A percentile compares a stretch with the other conserved stretches of the same genome.
Evolutionary conservation across 2,113 vertebrate genomes (phyloP).

Genomic region (Paracanthobrama guichenoti): DNA sequence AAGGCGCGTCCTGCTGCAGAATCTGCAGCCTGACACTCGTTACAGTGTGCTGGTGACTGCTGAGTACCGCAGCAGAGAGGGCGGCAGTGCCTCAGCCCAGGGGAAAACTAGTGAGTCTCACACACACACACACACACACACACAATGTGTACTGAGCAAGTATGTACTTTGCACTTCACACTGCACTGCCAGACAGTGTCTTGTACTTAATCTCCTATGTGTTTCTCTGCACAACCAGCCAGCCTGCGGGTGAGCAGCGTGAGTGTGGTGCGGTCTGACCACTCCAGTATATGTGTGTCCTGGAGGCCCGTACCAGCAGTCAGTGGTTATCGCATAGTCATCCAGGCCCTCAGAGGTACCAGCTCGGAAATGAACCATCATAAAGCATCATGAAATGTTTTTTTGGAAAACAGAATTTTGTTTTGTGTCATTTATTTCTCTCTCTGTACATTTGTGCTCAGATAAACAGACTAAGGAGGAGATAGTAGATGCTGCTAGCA

Average conservation of each 20-base stretch:
- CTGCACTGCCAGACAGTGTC: not conserved
- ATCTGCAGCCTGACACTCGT: conserved; percentile 80
- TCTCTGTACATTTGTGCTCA: conserved; percentile 42
- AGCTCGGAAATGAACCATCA: not conserved
- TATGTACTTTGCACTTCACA: not conserved
- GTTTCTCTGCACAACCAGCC: conserved; percentile 59
- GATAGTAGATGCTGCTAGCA: conserved; percentile 64
- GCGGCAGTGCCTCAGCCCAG: conserved; percentile 70
- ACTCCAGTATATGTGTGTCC: conserved; percentile 77
- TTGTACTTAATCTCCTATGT: not conserved
- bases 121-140: not conserved
- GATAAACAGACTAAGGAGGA: conserved; percentile 71
- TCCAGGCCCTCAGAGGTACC: conserved; percentile 70
- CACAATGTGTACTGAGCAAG: not conserved
- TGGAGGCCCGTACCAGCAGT: conserved; percentile 73
- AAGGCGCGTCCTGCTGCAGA: conserved; percentile 73
- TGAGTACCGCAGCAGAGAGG: conserved; percentile 81
- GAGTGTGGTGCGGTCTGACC: conserved; percentile 74
- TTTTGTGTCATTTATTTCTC: conserved; percentile 1
- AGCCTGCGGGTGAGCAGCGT: conserved; percentile 77
- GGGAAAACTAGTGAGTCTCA: conserved; percentile 79
- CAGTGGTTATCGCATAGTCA: conserved; percentile 70
- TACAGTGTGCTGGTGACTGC: conserved; percentile 85
- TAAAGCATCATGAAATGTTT: no score
- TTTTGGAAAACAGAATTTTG: not conserved